A percentile compares a stretch with the other conserved stretches of the same genome.
Evolutionary conservation across 2,888 invertebrate genomes (phyloP).

Genomic region (Drosophila mercatorum): DNA sequence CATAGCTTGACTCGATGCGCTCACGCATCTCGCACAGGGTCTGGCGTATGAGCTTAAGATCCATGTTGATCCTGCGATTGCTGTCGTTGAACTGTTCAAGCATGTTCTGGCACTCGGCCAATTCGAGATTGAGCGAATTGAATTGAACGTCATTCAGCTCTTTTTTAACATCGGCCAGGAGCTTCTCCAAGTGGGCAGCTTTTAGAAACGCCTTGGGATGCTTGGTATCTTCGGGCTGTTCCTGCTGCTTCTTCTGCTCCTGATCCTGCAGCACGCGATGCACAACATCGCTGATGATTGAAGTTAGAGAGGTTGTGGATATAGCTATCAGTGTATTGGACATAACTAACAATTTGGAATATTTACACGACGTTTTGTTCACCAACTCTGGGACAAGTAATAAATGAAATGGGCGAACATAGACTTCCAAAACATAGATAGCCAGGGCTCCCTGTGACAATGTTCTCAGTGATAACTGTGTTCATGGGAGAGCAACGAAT

Average conservation of each 20-base stretch:
- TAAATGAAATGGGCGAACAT: neutral
- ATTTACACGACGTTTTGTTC: neutral
- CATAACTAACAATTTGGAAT: neutral
- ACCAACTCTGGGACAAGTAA: neutral
- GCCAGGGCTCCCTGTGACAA: neutral
- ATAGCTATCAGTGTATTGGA: neutral
- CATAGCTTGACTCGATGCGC: neutral
- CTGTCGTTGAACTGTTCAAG: neutral
- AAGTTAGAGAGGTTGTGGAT: neutral
- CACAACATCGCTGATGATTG: neutral
- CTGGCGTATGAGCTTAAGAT: neutral
- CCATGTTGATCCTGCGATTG: neutral
- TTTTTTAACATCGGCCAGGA: neutral
- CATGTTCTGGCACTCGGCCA: conserved; percentile 10
- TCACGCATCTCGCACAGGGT: neutral
- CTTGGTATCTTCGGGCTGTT: neutral
- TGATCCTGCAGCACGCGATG: neutral
- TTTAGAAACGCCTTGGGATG: neutral
- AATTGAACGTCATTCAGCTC: neutral
- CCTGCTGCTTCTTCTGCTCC: neutral
- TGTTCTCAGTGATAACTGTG: neutral
- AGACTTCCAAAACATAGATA: too few species aligned
- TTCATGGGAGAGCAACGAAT: too few species aligned
- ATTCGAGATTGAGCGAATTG: neutral
- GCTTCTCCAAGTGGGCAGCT: neutral